phyloP scores from a whole-genome alignment of 2,113 vertebrate genomes.

The Rhea pennata region DNA sequence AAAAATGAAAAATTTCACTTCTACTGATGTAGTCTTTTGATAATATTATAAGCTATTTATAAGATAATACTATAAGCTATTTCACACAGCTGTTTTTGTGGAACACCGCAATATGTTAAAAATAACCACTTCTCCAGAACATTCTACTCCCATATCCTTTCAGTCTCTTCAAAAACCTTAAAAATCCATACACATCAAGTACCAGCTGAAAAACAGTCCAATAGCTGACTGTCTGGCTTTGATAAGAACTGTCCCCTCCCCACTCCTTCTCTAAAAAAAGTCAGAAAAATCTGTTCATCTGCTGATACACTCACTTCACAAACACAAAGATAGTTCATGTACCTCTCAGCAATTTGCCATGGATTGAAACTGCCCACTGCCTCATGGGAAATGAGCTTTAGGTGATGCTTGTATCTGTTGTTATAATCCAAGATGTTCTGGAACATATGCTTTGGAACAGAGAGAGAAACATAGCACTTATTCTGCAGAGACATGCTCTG shows the following conservation, averaged over 20 bases:
- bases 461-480: constrained; percentile 45
- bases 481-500: background rate
- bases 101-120: background rate
- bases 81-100: background rate
- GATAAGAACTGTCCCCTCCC: background rate
- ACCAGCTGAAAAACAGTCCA: background rate
- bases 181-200: background rate
- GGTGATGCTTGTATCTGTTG: constrained; percentile 80
- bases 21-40: background rate
- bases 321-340: background rate
- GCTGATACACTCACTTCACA: background rate
- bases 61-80: background rate
- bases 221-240: background rate
- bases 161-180: background rate
- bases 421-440: constrained; percentile 82
- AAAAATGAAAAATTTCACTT: background rate
- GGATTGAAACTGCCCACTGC: constrained; percentile 84
- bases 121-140: background rate
- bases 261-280: background rate
- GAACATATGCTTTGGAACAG: constrained; percentile 77
- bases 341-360: constrained; percentile 90
- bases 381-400: constrained; percentile 83
- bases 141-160: background rate
- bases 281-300: background rate
- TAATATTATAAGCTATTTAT: background rate